phyloP scores from a whole-genome alignment of 1,140 invertebrate genomes.

The Tetragnatha versicolor region DNA sequence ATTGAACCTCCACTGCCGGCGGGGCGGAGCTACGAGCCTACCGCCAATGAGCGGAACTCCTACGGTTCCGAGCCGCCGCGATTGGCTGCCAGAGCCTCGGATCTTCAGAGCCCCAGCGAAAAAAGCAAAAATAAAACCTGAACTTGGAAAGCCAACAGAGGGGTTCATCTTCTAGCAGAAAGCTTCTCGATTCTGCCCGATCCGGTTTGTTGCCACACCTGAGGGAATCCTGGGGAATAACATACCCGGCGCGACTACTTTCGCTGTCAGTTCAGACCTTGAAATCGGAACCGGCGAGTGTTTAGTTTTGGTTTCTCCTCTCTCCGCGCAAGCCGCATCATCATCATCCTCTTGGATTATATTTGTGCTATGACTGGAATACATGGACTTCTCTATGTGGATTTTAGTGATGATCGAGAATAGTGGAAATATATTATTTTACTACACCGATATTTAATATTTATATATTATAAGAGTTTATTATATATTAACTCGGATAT shows the following conservation, averaged over 20 bases:
- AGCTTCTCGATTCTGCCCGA: slow-evolving; percentile 42
- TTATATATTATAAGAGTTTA: neutral
- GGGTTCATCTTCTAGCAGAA: slow-evolving; percentile 10
- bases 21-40: slow-evolving; percentile 17
- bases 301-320: neutral
- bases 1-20: slow-evolving; percentile 38
- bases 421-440: slow-evolving; percentile 46
- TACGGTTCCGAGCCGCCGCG: slow-evolving; percentile 15
- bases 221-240: slow-evolving; percentile 12
- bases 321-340: neutral
- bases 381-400: neutral
- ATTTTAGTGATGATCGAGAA: neutral
- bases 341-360: neutral
- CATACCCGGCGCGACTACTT: slow-evolving; percentile 47
- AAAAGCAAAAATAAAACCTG: slow-evolving; percentile 25
- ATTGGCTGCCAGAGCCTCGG: slow-evolving; percentile 32
- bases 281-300: slow-evolving; percentile 46
- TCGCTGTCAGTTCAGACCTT: slow-evolving; percentile 57
- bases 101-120: neutral
- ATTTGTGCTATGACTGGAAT: neutral
- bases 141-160: slow-evolving; percentile 39
- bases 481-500: neutral
- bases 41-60: slow-evolving; percentile 44
- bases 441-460: slow-evolving; percentile 5
- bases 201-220: slow-evolving; percentile 48